Conservation (phyloP, 2,888 invertebrate genomes). For the Eubasilissa splendida region DNA sequence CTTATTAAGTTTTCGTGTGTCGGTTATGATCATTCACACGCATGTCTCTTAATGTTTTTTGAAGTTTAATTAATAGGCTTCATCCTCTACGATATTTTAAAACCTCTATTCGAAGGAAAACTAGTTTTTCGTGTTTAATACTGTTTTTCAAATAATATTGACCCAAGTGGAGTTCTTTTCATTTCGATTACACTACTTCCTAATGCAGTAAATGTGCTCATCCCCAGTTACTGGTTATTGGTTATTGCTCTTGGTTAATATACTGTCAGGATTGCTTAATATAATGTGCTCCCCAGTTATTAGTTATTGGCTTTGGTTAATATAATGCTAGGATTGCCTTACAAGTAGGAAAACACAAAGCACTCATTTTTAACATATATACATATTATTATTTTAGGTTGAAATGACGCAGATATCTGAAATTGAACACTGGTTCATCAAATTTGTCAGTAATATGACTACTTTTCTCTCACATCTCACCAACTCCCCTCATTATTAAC, state of each 20-base stretch:
- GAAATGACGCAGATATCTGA: too few species aligned
- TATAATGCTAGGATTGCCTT: too few species aligned
- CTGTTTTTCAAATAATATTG: constrained; percentile 1
- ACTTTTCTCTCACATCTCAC: too few species aligned
- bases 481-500: too few species aligned
- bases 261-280: too few species aligned
- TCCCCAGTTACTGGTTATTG: too few species aligned
- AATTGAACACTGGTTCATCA: too few species aligned
- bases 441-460: too few species aligned
- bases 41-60: constrained; percentile 34
- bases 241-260: too few species aligned
- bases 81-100: constrained; percentile 9
- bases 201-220: neutral
- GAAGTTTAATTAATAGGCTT: constrained; percentile 26
- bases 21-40: constrained; percentile 43
- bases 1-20: constrained; percentile 31
- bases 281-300: neutral
- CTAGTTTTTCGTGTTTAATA: neutral
- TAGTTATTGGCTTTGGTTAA: neutral
- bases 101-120: constrained; percentile 5
- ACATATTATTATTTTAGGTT: too few species aligned
- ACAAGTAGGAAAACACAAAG: too few species aligned
- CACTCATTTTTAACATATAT: too few species aligned
- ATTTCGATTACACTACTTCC: constrained; percentile 3
- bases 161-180: constrained; percentile 8